Base-by-base conservation (phyloP, 2,797 vertebrate species). In the Chrosomus eos region DNA sequence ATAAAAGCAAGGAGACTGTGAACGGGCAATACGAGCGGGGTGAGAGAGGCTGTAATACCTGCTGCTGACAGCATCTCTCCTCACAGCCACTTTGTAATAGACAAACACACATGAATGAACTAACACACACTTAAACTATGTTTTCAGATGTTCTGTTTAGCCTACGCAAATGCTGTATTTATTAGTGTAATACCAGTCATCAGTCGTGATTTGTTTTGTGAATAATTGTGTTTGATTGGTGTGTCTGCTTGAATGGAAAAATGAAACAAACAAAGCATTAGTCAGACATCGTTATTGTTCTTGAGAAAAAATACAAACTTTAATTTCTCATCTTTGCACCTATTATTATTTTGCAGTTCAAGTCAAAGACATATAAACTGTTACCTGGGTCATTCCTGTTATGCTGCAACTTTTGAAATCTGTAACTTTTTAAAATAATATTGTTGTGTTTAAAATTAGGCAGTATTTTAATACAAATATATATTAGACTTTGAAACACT, bases 41-140 rank as follows among this genome's bases (percentile, higher is more conserved):
- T 68, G 62, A 64, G 82, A 87, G 85, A 85, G 81, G 73, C 87
- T 74, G 83, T 89, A 89, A 89, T 89, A 85, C 86, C 70, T 84
- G 86, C 71, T 66, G 85, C 81, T 91, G 90, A 91, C 90, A 90
- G 87, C 77, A 90, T 91, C 90, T 90, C 80, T 91, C 88, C 64
- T 81, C 88, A 77, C 87, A 81, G 53, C 70, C 81, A 82, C 81
- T 89, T 89, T 85, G 83, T 45, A 70, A 58, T 48, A 71, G 66
- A 68, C 26, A 38, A 38, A 84, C 23, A 73, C 9, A 26, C 55
- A 28, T n/a, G 67, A 64, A 28, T 38, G 40, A 80, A 51, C 62
- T 51, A 36, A 48, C 9, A 9, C 31, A 83, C n/a, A 66, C 45
- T 36, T 67, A 51, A 60, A 36, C 51, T 71, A 16, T 71, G 53